Evolutionary conservation across 1,140 invertebrate species (phyloP).

Genomic region (Leptinotarsa undecemlineata): DNA sequence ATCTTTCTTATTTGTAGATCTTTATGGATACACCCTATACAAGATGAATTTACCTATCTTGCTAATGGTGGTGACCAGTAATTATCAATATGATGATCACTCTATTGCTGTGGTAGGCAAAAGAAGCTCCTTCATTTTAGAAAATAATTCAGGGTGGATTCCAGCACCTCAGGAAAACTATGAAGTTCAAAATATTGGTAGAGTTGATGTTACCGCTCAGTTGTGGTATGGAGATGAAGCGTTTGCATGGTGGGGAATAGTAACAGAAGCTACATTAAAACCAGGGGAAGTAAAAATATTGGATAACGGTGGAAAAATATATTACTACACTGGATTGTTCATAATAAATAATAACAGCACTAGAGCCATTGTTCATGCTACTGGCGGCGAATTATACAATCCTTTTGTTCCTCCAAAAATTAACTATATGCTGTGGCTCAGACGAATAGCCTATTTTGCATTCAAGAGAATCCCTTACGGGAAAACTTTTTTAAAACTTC

Average conservation of each 20-base stretch:
- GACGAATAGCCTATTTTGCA: background rate
- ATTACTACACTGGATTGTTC: background rate
- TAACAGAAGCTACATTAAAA: background rate
- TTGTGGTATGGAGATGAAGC: background rate
- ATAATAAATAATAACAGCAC: conserved; percentile 6
- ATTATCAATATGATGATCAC: background rate
- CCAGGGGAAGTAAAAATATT: background rate
- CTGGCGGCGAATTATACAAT: background rate
- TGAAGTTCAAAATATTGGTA: conserved; percentile 2
- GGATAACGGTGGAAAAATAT: background rate
- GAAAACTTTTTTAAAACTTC: background rate
- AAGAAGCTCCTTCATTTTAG: background rate
- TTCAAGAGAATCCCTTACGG: background rate
- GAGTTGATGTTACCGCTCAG: background rate
- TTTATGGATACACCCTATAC: background rate
- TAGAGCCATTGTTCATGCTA: conserved; percentile 3
- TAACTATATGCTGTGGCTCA: background rate
- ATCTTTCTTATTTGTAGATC: too few species aligned
- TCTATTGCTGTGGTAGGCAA: background rate
- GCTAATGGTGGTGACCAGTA: background rate
- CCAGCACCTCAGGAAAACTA: background rate
- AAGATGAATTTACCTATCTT: background rate
- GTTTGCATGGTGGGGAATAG: background rate
- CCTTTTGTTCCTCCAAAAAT: background rate
- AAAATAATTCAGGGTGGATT: background rate